Base-by-base conservation (phyloP, 2,888 invertebrate genomes). In the Meloe dianella region DNA sequence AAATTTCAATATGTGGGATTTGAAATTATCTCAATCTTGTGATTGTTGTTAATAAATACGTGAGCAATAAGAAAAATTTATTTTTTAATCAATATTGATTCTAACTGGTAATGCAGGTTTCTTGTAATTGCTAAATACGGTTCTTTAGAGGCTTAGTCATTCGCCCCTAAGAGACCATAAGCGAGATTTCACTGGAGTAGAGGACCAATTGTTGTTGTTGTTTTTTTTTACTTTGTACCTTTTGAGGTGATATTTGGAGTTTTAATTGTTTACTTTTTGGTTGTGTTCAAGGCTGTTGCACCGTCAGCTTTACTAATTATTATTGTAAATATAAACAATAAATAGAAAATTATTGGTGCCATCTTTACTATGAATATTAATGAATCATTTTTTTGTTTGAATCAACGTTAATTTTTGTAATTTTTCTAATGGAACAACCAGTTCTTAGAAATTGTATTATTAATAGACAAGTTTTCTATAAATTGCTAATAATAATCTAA, bases 61-160 rank as follows among this genome's bases (percentile, higher is more conserved):
- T 6, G 20, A 20, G n/a, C 20, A 27, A 4, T 27, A 4, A 4
- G 2, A 4, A 27, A 62, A 22, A 17, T 57, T 35, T 41, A 41
- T 14, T 58, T 51, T 47, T 30, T 20, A 30, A 27, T 24, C 61
- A 38, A 47, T 61, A 9, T 35, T 61, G n/a, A 24, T 24, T 61
- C 47, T 61, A 64, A 70, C 68, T 66, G 68, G 70, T 70, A 62
- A 27, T 62, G 65, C 70, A 60, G 62, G 70, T 70, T 70, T 70
- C 68, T 68, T 35, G 66, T 70, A 70, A 70, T 70, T 70, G 68
- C 70, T 70, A 70, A 70, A 70, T 68, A 70, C 66, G 70, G 64
- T 22, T 22, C 59, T 51, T 51, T 32, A 66, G 64, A 54, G 56
- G 69, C 64, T 47, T 64, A 65, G 63, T 68, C 68, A 65, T 67